phyloP scores from a whole-genome alignment of 2,888 invertebrate genomes.

The Hermaeophaga mercurialis region DNA sequence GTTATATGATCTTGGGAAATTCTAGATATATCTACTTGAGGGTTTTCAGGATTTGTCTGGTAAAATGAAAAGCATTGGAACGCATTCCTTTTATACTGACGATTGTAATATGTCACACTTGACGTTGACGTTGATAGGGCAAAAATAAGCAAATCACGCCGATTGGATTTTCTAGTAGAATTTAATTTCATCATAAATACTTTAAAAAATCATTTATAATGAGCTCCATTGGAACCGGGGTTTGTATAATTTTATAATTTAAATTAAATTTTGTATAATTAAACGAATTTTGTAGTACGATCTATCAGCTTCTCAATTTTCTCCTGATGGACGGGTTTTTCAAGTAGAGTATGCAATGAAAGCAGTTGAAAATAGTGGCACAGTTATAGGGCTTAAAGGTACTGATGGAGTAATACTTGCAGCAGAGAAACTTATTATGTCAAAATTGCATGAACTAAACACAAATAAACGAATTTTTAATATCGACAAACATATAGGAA shows the following conservation, averaged over 20 bases:
- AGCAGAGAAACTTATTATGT: conserved; percentile 94
- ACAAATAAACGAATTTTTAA: conserved; percentile 92
- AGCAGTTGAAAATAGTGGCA: conserved; percentile 90
- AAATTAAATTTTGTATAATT: conserved; percentile 8
- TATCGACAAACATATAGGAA: conserved; percentile 92
- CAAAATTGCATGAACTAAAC: conserved; percentile 89
- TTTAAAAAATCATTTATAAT: conserved; percentile 19
- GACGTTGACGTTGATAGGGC: not conserved
- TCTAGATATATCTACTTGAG: too few relatives aligned
- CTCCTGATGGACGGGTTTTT: conserved; percentile 98
- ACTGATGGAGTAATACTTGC: conserved; percentile 97
- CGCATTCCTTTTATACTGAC: too few relatives aligned
- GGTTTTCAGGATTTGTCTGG: too few relatives aligned
- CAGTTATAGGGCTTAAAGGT: conserved; percentile 91
- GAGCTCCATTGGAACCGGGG: conserved; percentile 37
- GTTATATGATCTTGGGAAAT: too few relatives aligned
- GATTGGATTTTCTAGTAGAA: not conserved
- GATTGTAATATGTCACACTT: too few relatives aligned
- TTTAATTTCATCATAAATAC: not conserved
- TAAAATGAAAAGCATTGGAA: too few relatives aligned
- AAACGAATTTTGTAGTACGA: conserved; percentile 80
- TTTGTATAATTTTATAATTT: conserved; percentile 13
- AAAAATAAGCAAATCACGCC: conserved; percentile 14
- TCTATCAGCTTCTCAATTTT: conserved; percentile 99
- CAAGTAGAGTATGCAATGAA: conserved; percentile 99